A percentile compares a stretch with the other conserved stretches of the same genome.
These are phyloP conservation scores for Drosophila willistoni DNA, from an alignment of 1,140 invertebrate genomes.

Conservation along the genomic window DNA sequence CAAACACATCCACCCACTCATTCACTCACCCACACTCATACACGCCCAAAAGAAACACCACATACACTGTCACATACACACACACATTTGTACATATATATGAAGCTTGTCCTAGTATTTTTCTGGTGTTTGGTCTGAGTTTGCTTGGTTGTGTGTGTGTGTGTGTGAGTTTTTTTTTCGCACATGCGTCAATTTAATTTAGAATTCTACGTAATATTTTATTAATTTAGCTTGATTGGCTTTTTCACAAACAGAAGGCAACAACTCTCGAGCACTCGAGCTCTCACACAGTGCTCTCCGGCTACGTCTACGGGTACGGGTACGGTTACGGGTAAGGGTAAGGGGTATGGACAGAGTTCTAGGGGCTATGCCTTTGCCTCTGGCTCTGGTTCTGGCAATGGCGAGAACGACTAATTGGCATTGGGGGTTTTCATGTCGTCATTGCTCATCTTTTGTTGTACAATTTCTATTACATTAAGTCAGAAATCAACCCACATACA, in stretches of 20 bases:
- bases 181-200: constrained; percentile 79
- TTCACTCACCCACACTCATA: constrained; percentile 19
- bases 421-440: constrained; percentile 76
- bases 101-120: constrained; percentile 21
- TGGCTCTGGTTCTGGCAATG: background rate
- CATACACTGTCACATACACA: background rate
- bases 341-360: background rate
- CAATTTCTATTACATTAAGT: constrained; percentile 79
- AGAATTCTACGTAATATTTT: constrained; percentile 79
- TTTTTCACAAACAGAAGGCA: constrained; percentile 72
- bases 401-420: constrained; percentile 64
- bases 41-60: background rate
- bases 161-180: constrained; percentile 48
- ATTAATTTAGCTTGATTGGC: constrained; percentile 81
- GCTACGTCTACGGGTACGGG: background rate
- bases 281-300: constrained; percentile 2
- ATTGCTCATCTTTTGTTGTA: constrained; percentile 76
- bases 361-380: background rate
- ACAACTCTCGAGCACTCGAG: constrained; percentile 30
- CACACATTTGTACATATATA: too few species aligned
- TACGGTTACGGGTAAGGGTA: too few species aligned
- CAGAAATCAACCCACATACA: constrained; percentile 33
- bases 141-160: constrained; percentile 26
- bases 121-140: constrained; percentile 29
- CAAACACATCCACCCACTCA: constrained; percentile 12